phyloP scores from a whole-genome alignment of 2,797 vertebrate species.

The Brotula barbata region DNA sequence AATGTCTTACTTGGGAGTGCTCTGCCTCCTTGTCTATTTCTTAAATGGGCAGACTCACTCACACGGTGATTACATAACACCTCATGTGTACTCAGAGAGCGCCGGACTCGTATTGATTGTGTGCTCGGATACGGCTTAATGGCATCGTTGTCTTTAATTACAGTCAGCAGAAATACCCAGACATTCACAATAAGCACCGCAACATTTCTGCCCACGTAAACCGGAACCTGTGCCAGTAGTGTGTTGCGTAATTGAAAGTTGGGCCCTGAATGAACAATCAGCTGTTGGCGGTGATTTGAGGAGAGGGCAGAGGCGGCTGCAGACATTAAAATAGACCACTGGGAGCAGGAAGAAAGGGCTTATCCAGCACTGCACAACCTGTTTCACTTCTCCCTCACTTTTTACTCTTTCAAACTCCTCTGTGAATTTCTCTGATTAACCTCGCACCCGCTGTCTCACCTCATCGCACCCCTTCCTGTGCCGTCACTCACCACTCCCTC shows the following conservation, averaged over 20 bases:
- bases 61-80: too few relatives aligned
- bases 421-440: slow-evolving; percentile 37
- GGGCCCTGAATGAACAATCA: slow-evolving; percentile 46
- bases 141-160: too few relatives aligned
- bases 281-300: slow-evolving; percentile 37
- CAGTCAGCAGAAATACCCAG: slow-evolving; percentile 31
- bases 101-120: too few relatives aligned
- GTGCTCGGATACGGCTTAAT: too few relatives aligned
- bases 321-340: slow-evolving; percentile 12
- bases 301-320: slow-evolving; percentile 10
- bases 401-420: slow-evolving; percentile 28
- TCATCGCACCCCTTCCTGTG: slow-evolving; percentile 30
- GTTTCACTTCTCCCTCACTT: slow-evolving; percentile 35
- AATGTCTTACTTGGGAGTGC: too few relatives aligned
- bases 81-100: too few relatives aligned
- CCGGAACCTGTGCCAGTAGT: slow-evolving; percentile 38
- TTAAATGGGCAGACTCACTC: too few relatives aligned
- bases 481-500: slow-evolving; percentile 59
- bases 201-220: slow-evolving; percentile 52
- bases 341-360: too few relatives aligned
- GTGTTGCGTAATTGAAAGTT: slow-evolving; percentile 56
- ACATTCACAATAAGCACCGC: slow-evolving; percentile 11
- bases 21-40: too few relatives aligned
- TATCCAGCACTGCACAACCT: slow-evolving; percentile 35
- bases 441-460: slow-evolving; percentile 32